phyloP scores from a whole-genome alignment of 2,113 vertebrate genomes.

The Pyrgilauda ruficollis region DNA sequence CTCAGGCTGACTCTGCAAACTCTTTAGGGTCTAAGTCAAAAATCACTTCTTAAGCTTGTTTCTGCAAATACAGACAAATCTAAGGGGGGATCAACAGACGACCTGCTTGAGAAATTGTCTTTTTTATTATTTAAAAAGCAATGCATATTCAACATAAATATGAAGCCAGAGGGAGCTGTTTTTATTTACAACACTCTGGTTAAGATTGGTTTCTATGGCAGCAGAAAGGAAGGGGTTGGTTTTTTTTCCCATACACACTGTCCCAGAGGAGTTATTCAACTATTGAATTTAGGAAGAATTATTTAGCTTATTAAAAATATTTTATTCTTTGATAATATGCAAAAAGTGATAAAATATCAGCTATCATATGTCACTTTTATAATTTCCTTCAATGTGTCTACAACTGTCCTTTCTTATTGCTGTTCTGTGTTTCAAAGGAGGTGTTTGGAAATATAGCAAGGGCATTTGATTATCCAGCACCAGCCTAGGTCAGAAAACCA shows the following conservation, averaged over 20 bases:
- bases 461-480: constrained; percentile 6
- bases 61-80: not conserved
- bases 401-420: not conserved
- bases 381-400: not conserved
- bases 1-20: not conserved
- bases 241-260: not conserved
- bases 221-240: not conserved
- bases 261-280: constrained; percentile 16
- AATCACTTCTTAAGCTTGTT: not conserved
- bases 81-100: not conserved
- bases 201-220: constrained; percentile 64
- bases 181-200: constrained; percentile 41
- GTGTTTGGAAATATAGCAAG: not conserved
- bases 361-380: not conserved
- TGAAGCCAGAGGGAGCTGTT: constrained; percentile 15
- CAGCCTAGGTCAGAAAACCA: not conserved
- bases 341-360: not conserved
- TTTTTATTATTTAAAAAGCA: constrained; percentile 43
- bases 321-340: constrained; percentile 27
- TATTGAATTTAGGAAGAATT: constrained; percentile 47
- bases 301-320: constrained; percentile 25
- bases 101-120: not conserved
- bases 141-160: constrained; percentile 21
- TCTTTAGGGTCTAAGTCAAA: not conserved
- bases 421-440: not conserved